A percentile compares a stretch with the other conserved stretches of the same genome.
phyloP scores from a whole-genome alignment of 2,113 vertebrate genomes.

The Myocastor coypus region DNA sequence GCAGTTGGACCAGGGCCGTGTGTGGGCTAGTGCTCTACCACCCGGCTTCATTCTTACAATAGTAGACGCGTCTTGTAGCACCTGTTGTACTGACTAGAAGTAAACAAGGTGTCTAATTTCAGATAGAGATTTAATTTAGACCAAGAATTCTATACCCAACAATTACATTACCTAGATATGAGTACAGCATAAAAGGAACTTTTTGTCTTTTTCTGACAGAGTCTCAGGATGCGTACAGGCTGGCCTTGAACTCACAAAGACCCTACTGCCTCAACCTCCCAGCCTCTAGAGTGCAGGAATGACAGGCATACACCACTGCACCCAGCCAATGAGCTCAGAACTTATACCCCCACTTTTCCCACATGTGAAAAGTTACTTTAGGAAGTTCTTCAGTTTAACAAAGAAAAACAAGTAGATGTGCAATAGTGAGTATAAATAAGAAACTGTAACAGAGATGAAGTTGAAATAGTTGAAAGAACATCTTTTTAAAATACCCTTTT shows the following conservation, averaged over 20 bases:
- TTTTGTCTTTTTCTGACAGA: too few relatives aligned
- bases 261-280: too few relatives aligned
- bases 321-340: not conserved
- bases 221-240: too few relatives aligned
- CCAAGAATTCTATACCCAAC: not conserved
- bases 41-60: not conserved
- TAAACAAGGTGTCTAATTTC: not conserved
- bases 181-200: not conserved
- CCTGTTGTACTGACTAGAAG: not conserved
- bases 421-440: not conserved
- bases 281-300: too few relatives aligned
- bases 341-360: not conserved
- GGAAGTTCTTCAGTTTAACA: not conserved
- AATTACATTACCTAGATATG: not conserved
- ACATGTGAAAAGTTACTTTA: not conserved
- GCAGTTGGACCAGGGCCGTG: not conserved
- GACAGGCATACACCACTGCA: too few relatives aligned
- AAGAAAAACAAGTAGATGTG: not conserved
- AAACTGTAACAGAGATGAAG: not conserved
- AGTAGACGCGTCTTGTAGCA: not conserved
- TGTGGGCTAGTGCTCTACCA: not conserved
- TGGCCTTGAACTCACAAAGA: too few relatives aligned
- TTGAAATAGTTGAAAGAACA: not conserved
- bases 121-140: not conserved
- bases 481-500: not conserved